These are phyloP conservation scores for Lysandra coridon DNA, from an alignment of 2,888 invertebrate species.

Conservation along the genomic window DNA sequence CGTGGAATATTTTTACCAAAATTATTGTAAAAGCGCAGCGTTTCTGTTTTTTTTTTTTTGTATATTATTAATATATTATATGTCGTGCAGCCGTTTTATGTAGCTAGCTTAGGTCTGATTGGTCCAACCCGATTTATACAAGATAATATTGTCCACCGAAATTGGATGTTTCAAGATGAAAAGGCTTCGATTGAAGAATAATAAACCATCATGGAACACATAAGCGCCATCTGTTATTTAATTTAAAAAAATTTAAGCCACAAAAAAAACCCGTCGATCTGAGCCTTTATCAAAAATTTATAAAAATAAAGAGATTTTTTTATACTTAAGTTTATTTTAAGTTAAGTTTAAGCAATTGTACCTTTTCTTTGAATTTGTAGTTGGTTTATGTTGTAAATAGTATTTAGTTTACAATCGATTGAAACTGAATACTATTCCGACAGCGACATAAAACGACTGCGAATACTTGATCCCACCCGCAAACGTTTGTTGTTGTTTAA, in stretches of 20 bases:
- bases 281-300: conserved; percentile 27
- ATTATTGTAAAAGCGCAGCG: background rate
- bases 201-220: background rate
- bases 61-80: too few species aligned
- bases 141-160: background rate
- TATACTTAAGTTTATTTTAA: conserved; percentile 21
- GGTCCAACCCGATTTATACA: background rate
- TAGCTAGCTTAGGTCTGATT: background rate
- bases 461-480: conserved; percentile 11
- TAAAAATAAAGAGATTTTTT: conserved; percentile 26
- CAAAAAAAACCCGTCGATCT: conserved; percentile 1
- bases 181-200: conserved; percentile 1
- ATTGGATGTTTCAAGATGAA: background rate
- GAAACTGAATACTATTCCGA: background rate
- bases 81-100: background rate
- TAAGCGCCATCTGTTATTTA: background rate
- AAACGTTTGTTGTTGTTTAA: background rate
- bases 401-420: background rate
- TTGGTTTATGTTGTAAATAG: conserved; percentile 8
- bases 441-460: background rate
- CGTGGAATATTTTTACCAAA: background rate
- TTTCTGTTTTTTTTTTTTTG: background rate
- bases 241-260: background rate
- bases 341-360: conserved; percentile 9
- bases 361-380: background rate